These are phyloP conservation scores for Aplocera efformata DNA, from an alignment of 2,888 invertebrate species.

Conservation along the genomic window DNA sequence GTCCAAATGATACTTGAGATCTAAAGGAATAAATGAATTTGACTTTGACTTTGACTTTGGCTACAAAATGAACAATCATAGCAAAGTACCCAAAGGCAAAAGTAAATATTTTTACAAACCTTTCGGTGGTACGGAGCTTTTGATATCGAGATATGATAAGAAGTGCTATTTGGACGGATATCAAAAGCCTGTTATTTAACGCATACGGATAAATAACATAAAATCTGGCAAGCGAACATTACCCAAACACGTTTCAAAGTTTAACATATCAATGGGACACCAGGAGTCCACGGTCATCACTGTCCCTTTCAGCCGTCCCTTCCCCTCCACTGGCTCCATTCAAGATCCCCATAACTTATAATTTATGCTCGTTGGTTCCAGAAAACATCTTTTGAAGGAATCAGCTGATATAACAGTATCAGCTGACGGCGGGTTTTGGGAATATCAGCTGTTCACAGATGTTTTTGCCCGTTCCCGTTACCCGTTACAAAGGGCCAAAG, in stretches of 20 bases:
- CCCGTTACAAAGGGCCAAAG: slow-evolving; percentile 22
- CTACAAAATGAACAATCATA: no score
- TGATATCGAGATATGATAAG: no score
- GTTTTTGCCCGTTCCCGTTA: slow-evolving; percentile 23
- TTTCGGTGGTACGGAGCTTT: no score
- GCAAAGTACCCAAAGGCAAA: no score
- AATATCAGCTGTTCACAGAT: slow-evolving; percentile 23
- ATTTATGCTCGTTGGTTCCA: not conserved
- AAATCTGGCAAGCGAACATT: not conserved
- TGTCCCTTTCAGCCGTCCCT: not conserved
- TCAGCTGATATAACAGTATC: slow-evolving; percentile 8
- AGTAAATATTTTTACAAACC: no score
- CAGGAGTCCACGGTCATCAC: not conserved
- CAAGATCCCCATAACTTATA: not conserved
- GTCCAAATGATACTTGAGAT: no score
- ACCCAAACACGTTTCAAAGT: not conserved
- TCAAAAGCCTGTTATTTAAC: no score
- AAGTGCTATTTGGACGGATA: not conserved
- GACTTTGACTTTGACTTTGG: no score
- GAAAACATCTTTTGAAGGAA: slow-evolving; percentile 3
- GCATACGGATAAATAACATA: slow-evolving; percentile 6
- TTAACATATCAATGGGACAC: not conserved
- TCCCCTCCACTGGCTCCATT: not conserved
- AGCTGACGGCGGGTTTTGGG: slow-evolving; percentile 13
- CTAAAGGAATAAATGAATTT: no score